phyloP scores from a whole-genome alignment of 1,140 invertebrate species.

The Saxidomus purpurata region DNA sequence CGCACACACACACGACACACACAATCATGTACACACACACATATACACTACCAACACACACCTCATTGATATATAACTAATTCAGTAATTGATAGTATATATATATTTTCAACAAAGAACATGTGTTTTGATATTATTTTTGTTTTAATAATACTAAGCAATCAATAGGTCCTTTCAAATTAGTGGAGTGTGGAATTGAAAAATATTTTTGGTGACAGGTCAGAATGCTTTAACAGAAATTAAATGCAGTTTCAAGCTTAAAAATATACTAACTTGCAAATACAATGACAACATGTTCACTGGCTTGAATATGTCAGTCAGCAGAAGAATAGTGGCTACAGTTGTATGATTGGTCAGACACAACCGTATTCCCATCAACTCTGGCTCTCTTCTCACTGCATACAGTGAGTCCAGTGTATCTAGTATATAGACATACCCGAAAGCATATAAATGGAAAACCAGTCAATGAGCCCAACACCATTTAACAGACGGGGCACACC shows the following conservation, averaged over 20 bases:
- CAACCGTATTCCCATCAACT: not conserved
- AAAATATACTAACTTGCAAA: not conserved
- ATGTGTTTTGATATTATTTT: not conserved
- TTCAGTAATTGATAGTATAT: not conserved
- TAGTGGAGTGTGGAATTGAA: not conserved
- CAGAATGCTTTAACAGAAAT: not conserved
- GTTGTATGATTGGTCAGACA: not conserved
- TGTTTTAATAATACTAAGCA: not conserved
- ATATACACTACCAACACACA: no score
- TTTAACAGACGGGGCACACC: not conserved
- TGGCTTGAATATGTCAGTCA: constrained; percentile 51
- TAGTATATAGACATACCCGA: constrained; percentile 37
- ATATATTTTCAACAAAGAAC: no score
- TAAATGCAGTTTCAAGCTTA: not conserved
- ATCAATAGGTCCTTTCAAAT: not conserved
- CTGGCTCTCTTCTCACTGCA: constrained; percentile 24
- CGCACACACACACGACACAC: no score
- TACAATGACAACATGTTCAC: constrained; percentile 55
- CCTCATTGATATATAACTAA: no score
- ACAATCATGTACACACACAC: no score
- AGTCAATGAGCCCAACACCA: not conserved
- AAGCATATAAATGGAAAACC: not conserved
- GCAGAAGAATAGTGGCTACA: constrained; percentile 29
- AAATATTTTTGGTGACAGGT: not conserved
- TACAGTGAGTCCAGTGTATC: constrained; percentile 33